These are phyloP conservation scores for Grapholita molesta DNA, from an alignment of 1,140 invertebrate species.

Conservation along the genomic window DNA sequence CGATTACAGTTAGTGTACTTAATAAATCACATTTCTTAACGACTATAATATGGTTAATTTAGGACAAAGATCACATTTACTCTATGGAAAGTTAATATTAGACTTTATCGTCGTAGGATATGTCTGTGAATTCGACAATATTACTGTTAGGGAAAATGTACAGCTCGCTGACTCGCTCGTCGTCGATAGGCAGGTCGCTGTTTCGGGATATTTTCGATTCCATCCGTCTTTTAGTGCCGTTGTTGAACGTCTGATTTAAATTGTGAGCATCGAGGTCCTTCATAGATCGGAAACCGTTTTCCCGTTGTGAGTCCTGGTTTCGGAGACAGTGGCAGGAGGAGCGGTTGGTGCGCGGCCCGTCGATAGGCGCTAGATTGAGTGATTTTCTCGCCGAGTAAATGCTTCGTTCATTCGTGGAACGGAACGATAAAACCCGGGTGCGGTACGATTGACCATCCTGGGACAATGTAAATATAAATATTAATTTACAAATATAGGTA, in stretches of 20 bases:
- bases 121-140: slow-evolving; percentile 67
- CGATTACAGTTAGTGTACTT: slow-evolving; percentile 2
- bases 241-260: slow-evolving; percentile 22
- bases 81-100: slow-evolving; percentile 29
- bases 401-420: slow-evolving; percentile 61
- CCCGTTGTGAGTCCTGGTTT: slow-evolving; percentile 39
- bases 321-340: slow-evolving; percentile 47
- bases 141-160: slow-evolving; percentile 72
- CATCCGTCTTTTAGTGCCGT: slow-evolving; percentile 25
- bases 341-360: slow-evolving; percentile 37
- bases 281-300: slow-evolving; percentile 40
- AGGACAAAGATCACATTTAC: slow-evolving; percentile 28
- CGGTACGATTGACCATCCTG: slow-evolving; percentile 67
- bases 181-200: slow-evolving; percentile 50
- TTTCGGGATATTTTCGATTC: slow-evolving; percentile 33
- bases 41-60: background rate
- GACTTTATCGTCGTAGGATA: slow-evolving; percentile 67
- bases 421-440: slow-evolving; percentile 61
- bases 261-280: slow-evolving; percentile 35
- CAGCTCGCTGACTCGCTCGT: slow-evolving; percentile 63
- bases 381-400: slow-evolving; percentile 58
- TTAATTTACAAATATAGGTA: too few relatives aligned
- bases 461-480: slow-evolving; percentile 24
- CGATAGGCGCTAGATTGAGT: slow-evolving; percentile 42
- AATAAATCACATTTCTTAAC: slow-evolving; percentile 21